These are phyloP conservation scores for Hormaphis cornu DNA, from an alignment of 1,140 invertebrate genomes.

Conservation along the genomic window DNA sequence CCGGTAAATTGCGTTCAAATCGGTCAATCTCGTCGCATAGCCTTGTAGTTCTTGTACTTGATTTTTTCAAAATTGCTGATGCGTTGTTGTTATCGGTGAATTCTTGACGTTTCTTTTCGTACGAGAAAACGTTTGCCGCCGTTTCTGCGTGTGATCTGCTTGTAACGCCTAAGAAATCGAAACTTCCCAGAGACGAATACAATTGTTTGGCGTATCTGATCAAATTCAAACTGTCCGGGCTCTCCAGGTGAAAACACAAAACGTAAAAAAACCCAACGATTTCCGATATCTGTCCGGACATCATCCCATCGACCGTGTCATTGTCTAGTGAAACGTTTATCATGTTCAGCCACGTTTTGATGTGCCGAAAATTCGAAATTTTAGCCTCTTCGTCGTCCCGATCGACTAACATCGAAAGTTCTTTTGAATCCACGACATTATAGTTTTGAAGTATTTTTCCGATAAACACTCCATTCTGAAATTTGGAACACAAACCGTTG, in stretches of 20 bases:
- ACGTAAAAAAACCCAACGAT: conserved; percentile 2
- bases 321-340: not conserved
- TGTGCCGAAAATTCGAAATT: not conserved
- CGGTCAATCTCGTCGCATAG: not conserved
- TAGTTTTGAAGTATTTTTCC: conserved; percentile 5
- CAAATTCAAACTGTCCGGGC: not conserved
- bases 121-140: not conserved
- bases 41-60: not conserved
- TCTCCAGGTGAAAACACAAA: not conserved
- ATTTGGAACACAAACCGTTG: not conserved
- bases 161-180: not conserved
- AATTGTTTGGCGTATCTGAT: not conserved
- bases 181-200: not conserved
- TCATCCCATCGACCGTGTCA: not conserved
- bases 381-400: not conserved
- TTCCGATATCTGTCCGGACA: not conserved
- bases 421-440: not conserved
- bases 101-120: not conserved
- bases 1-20: not conserved
- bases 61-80: no score
- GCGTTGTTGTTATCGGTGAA: not conserved
- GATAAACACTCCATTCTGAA: conserved; percentile 14
- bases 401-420: not conserved
- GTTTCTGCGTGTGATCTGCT: not conserved
- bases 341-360: not conserved